Base-by-base conservation (phyloP, 1,140 invertebrate genomes). In the Brachystomella parvula region DNA sequence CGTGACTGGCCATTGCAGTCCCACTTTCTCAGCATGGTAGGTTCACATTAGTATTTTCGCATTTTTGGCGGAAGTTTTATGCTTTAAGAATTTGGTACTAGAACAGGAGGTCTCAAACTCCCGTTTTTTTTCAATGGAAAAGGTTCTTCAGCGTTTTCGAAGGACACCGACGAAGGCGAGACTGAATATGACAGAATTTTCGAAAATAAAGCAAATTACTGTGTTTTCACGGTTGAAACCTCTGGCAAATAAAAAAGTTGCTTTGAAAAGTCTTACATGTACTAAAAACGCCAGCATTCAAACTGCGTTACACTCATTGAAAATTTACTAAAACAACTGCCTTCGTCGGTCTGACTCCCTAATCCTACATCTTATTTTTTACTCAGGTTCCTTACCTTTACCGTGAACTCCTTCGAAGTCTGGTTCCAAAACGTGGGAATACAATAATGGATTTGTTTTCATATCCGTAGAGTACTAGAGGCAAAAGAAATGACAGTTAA, bases 401-500 rank as follows among this genome's bases (percentile, higher is more conserved):
- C 24, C 57, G 21, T 59, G 57, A 31, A 59, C 57, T 29, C 30
- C 57, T 3, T 59, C 24, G 30, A 3, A 59, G 30, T 59, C 24
- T 6, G 24, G 49, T 9, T 26, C 9, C 24, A 26, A 6, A 30
- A 59, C 9, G 24, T 30, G 30, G 21, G 26, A 29, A 32, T 59
- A 59, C 9, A 29, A 29, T 9, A 29, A 26, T 12, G 57, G 57
- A 31, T 59, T 59, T 21, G 24, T 31, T 59, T 3, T 29, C 57
- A 59, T 30, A 32, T 59, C 21, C 3, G 57, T 59, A 9, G 57
- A 59, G 15, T 59, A 59, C 30, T 59, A 31, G 21, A 31, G 15
- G 15, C 15, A 30, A 59, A 30, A 59, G 15, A 59, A 9, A 59
- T 12, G 24, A 9, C n/a, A n/a, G n/a, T n/a, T n/a, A n/a, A n/a